Evolutionary conservation across 2,888 invertebrate species (phyloP), one percentile per base, ranked within the genome.

Genomic region (Drosophila barbarae): DNA sequence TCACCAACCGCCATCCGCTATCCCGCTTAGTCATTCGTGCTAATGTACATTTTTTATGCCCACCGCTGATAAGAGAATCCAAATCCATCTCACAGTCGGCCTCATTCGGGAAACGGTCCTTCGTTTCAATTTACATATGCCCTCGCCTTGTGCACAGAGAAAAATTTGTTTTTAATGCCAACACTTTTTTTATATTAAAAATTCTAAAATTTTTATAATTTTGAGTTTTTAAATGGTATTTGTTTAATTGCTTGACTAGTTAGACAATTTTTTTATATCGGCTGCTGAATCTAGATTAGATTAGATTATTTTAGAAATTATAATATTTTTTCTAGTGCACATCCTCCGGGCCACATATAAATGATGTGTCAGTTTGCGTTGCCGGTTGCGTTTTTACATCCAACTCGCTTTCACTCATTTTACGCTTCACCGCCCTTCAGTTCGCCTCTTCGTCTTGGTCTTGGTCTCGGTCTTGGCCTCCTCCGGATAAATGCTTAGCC

Each of bases 281-380:
- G 8, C 39, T 21, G 7, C 7, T 1, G 10, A 30, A 30, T 1
- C 10, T 4, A 9, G 42, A 26, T 26, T 26, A 26, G 26, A 26
- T 26, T 50, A 12, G 32, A 4, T 1, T 2, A 5, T 13, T 34
- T 50, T 5, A 50, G 18, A 18, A 18, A 1, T 18, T 1, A 26
- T 53, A 36, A 2, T 3, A 12, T 15, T 12, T 51, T 18, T 18
- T 13, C 13, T 2, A 44, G 57, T 59, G 57, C 38, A 28, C 23
- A 6, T 30, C 46, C 57, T 30, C 21, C 32, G 49, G 35, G 21
- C 47, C 38, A 39, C 56, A 46, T 67, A 83, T 86, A 85, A 86
- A 86, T 85, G 86, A 84, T 77, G 86, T 85, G 86, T 83, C 86
- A 76, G 79, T 72, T 85, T 80, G 84, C 63, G 81, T 84, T 84